Conservation (phyloP, 2,888 invertebrate genomes). For the Parnassius apollo region DNA sequence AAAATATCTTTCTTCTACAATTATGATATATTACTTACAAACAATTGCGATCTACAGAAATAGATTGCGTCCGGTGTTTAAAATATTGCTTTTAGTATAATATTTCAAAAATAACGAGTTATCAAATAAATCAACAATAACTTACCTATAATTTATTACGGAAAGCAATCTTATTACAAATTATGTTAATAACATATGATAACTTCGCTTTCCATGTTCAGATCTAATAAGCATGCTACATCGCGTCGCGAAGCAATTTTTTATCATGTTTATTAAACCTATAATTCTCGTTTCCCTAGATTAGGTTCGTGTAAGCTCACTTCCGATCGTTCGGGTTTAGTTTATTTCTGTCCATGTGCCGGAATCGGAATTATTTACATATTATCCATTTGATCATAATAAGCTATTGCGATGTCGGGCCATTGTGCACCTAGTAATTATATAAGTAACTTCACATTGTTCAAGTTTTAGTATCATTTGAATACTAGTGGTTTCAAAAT, state of each 20-base stretch:
- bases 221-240: conserved; percentile 13
- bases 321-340: conserved; percentile 9
- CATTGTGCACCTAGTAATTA: conserved; percentile 20
- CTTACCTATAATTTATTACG: background rate
- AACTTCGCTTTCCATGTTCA: conserved; percentile 13
- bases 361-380: conserved; percentile 19
- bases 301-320: conserved; percentile 5
- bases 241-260: conserved; percentile 6
- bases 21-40: too few species aligned
- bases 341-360: conserved; percentile 16
- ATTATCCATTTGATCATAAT: conserved; percentile 25
- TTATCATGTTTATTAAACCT: conserved; percentile 11
- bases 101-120: background rate
- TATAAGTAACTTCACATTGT: conserved; percentile 5
- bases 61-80: too few species aligned
- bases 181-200: conserved; percentile 10
- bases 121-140: background rate
- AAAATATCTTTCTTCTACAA: too few species aligned
- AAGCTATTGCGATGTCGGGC: conserved; percentile 12
- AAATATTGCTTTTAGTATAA: background rate
- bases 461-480: conserved; percentile 14
- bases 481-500: conserved; percentile 3
- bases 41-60: too few species aligned
- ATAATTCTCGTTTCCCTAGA: conserved; percentile 5
- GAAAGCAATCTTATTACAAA: background rate